Evolutionary conservation across 2,113 vertebrate genomes (phyloP).

Genomic region (Brienomyrus longianalis): DNA sequence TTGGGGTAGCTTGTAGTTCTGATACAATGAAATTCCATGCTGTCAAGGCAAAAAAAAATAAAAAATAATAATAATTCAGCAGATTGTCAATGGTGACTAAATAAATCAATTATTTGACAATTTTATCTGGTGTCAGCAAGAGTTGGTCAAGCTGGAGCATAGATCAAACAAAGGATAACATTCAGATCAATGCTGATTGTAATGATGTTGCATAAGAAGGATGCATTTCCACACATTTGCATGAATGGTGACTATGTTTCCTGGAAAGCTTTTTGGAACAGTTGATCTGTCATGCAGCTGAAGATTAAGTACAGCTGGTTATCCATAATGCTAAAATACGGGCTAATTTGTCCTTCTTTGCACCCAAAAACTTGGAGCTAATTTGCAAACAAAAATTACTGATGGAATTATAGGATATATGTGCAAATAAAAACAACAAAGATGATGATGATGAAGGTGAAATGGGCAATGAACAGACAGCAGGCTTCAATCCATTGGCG

Average conservation of each 20-base stretch:
- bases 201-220: background rate
- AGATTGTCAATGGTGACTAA: background rate
- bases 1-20: slow-evolving; percentile 82
- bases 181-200: background rate
- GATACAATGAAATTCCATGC: slow-evolving; percentile 84
- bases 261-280: background rate
- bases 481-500: background rate
- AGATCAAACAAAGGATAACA: background rate
- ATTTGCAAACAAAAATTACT: background rate
- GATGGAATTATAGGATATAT: background rate
- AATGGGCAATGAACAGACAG: background rate
- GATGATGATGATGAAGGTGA: background rate
- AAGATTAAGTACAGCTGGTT: background rate
- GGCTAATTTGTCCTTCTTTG: background rate
- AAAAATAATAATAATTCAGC: background rate
- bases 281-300: background rate
- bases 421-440: background rate
- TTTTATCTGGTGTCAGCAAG: background rate
- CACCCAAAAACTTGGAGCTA: background rate
- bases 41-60: slow-evolving; percentile 45
- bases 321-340: background rate
- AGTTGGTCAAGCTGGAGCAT: background rate
- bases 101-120: background rate
- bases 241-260: background rate
- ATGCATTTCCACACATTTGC: background rate